These are phyloP conservation scores for Morus bassanus DNA, from an alignment of 2,797 vertebrate species.

Conservation along the genomic window DNA sequence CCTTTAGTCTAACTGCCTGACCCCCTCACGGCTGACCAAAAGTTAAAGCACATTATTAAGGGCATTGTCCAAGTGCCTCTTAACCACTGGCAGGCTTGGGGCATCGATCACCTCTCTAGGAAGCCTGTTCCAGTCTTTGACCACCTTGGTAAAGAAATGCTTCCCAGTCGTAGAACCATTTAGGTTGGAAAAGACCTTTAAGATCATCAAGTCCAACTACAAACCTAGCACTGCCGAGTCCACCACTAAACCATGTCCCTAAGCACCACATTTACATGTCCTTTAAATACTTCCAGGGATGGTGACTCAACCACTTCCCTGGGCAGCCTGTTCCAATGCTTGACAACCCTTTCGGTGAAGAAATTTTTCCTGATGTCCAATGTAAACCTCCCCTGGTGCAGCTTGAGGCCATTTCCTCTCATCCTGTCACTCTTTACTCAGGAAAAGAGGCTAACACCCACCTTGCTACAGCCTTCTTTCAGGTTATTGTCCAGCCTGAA, in stretches of 20 bases:
- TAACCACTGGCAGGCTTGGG: neutral
- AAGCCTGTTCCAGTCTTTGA: neutral
- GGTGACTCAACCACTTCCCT: too few species aligned
- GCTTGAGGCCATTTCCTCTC: neutral
- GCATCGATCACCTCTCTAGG: neutral
- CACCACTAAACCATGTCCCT: too few species aligned
- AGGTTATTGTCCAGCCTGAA: neutral
- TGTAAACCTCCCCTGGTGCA: too few species aligned
- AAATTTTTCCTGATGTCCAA: too few species aligned
- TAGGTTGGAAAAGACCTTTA: neutral
- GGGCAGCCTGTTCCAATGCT: too few species aligned
- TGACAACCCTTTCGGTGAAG: too few species aligned
- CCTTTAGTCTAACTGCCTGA: neutral
- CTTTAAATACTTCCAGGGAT: too few species aligned
- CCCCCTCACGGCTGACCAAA: neutral
- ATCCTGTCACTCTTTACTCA: too few species aligned
- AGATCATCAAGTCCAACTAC: neutral
- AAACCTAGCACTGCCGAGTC: neutral
- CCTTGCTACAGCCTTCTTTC: neutral
- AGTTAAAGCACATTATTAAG: neutral
- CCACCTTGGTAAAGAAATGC: neutral
- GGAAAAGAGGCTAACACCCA: neutral
- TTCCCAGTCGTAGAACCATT: neutral
- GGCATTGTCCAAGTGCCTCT: neutral
- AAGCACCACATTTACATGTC: too few species aligned